Evolutionary conservation across 23 tunicate genomes (phyloP).

Genomic region (Aplidium turbinatum): DNA sequence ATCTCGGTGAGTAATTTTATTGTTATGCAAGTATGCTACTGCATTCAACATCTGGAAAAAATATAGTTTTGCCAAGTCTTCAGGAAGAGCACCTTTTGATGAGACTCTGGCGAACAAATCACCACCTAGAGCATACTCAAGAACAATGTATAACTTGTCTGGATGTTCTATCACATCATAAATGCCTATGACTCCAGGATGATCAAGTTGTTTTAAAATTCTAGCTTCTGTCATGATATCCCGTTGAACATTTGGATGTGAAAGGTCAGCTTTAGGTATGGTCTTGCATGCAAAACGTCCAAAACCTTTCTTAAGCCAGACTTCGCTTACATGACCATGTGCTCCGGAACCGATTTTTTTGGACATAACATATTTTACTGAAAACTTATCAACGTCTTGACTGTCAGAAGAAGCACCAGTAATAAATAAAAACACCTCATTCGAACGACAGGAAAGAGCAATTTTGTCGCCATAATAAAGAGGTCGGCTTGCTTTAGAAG

Average conservation of each 20-base stretch:
- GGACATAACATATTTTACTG: constrained; percentile 61
- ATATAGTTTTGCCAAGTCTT: constrained; percentile 53
- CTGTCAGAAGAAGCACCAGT: constrained; percentile 33
- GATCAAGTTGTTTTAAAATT: constrained; percentile 54
- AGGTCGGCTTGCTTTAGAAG: constrained; percentile 41
- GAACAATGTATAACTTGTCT: constrained; percentile 55
- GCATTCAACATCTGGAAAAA: constrained; percentile 80
- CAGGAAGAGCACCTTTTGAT: constrained; percentile 33
- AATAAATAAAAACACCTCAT: constrained; percentile 50
- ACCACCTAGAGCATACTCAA: constrained; percentile 83
- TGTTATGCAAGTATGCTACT: constrained; percentile 66
- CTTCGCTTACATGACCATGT: constrained; percentile 67
- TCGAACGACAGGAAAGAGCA: constrained; percentile 25
- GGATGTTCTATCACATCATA: constrained; percentile 73
- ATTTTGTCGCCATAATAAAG: constrained; percentile 53
- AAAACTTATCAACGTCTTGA: constrained; percentile 38
- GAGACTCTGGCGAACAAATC: constrained; percentile 56
- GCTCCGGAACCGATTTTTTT: constrained; percentile 81
- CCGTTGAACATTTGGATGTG: constrained; percentile 3
- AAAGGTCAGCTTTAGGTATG: constrained; percentile 48
- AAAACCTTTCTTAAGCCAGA: constrained; percentile 24
- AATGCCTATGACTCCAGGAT: constrained; percentile 79
- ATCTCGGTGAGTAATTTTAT: constrained; percentile 84
- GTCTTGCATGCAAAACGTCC: constrained; percentile 66
- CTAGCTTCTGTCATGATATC: constrained; percentile 62